Evolutionary conservation across 30 jellyfish, hydroid and myxozoan species (phyloP).

Genomic region (Nemopilema nomurai): DNA sequence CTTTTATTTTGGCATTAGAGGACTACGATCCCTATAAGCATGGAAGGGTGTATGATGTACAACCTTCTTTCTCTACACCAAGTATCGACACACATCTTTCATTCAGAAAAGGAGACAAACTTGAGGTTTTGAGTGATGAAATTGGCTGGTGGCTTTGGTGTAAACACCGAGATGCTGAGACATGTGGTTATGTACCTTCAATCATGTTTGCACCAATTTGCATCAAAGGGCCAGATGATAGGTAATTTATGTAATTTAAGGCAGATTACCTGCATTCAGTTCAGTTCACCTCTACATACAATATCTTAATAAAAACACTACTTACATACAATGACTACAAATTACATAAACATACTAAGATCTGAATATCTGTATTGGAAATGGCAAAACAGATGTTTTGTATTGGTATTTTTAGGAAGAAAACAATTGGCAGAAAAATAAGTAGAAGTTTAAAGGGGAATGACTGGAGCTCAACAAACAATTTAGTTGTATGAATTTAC

Average conservation of each 20-base stretch:
- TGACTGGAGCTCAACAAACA: too few species aligned
- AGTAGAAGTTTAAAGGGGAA: too few species aligned
- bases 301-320: too few species aligned
- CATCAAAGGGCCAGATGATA: slow-evolving; percentile 8
- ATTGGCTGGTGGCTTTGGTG: slow-evolving; percentile 66
- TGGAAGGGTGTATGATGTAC: slow-evolving; percentile 4
- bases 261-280: too few species aligned
- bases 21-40: slow-evolving; percentile 34
- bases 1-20: slow-evolving; percentile 39
- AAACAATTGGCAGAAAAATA: too few species aligned
- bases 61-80: slow-evolving; percentile 44
- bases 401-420: too few species aligned
- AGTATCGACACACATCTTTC: slow-evolving; percentile 11
- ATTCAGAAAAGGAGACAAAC: slow-evolving; percentile 43
- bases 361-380: too few species aligned
- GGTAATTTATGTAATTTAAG: neutral
- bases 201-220: slow-evolving; percentile 56
- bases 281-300: too few species aligned
- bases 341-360: too few species aligned
- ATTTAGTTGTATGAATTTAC: too few species aligned
- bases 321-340: too few species aligned
- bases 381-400: too few species aligned
- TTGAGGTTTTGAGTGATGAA: slow-evolving; percentile 34
- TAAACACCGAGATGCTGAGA: slow-evolving; percentile 2
- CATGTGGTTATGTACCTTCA: slow-evolving; percentile 41